Evolutionary conservation across 1,140 invertebrate genomes (phyloP).

Genomic region (Asobara japonica): DNA sequence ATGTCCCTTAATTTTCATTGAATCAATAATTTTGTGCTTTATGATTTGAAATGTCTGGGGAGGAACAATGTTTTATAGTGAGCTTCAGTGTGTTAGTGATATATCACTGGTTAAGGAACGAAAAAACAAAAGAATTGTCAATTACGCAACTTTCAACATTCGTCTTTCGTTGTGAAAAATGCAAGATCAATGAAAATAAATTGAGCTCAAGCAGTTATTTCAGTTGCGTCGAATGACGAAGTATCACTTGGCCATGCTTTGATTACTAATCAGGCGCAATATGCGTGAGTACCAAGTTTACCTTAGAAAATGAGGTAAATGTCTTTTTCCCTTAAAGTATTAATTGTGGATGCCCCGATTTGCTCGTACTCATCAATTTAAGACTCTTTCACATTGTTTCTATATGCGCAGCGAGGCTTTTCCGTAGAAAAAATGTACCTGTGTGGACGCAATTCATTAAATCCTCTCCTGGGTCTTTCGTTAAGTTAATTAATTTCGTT

Average conservation of each 20-base stretch:
- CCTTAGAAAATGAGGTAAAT: slow-evolving; percentile 20
- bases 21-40: slow-evolving; percentile 21
- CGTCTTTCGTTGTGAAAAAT: not conserved
- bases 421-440: slow-evolving; percentile 1
- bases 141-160: not conserved
- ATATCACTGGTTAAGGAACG: not conserved
- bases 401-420: not conserved
- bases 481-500: slow-evolving; percentile 2
- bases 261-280: slow-evolving; percentile 7
- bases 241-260: not conserved
- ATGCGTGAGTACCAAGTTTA: slow-evolving; percentile 14
- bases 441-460: slow-evolving; percentile 11
- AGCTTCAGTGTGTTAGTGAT: too few species aligned
- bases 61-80: slow-evolving; percentile 34
- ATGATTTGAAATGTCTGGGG: slow-evolving; percentile 31
- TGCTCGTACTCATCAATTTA: not conserved
- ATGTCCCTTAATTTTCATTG: slow-evolving; percentile 7
- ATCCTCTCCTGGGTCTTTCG: not conserved
- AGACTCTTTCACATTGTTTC: not conserved
- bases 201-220: not conserved
- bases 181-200: not conserved
- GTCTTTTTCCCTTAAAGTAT: not conserved
- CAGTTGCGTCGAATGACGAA: not conserved
- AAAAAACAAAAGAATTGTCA: not conserved
- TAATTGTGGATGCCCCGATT: slow-evolving; percentile 1